These are phyloP conservation scores for Drosophila watanabei DNA, from an alignment of 1,140 invertebrate genomes.

Conservation along the genomic window DNA sequence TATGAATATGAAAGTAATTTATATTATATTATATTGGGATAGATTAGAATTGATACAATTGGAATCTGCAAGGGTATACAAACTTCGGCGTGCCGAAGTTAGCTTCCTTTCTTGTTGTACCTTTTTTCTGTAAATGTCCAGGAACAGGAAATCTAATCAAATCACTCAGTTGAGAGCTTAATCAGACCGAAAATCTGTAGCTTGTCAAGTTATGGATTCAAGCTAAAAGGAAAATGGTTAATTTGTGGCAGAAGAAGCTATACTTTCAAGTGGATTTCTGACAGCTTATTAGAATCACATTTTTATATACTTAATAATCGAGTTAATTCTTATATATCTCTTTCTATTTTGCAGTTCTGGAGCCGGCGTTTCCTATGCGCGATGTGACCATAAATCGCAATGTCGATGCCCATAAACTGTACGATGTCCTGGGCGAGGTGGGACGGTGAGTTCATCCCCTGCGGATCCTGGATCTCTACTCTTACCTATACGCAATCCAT, in stretches of 20 bases:
- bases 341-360: slow-evolving; percentile 88
- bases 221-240: slow-evolving; percentile 1
- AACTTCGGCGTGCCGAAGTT: too few relatives aligned
- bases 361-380: slow-evolving; percentile 93
- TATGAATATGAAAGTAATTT: too few relatives aligned
- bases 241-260: not conserved
- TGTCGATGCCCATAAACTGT: slow-evolving; percentile 92
- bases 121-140: slow-evolving; percentile 5
- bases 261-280: not conserved
- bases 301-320: not conserved
- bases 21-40: too few relatives aligned
- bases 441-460: slow-evolving; percentile 88
- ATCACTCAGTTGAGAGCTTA: slow-evolving; percentile 30
- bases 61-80: too few relatives aligned
- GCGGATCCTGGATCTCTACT: not conserved
- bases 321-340: not conserved
- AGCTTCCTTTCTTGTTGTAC: not conserved
- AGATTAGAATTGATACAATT: too few relatives aligned
- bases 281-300: too few relatives aligned
- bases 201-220: slow-evolving; percentile 5
- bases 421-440: slow-evolving; percentile 93
- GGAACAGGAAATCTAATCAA: slow-evolving; percentile 47
- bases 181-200: slow-evolving; percentile 24
- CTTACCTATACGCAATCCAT: not conserved
- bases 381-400: slow-evolving; percentile 92